Percentiles rank a stretch among this genome's conserved stretches.
phyloP scores from a whole-genome alignment of 2,113 vertebrate species.

The Pagrus major region DNA sequence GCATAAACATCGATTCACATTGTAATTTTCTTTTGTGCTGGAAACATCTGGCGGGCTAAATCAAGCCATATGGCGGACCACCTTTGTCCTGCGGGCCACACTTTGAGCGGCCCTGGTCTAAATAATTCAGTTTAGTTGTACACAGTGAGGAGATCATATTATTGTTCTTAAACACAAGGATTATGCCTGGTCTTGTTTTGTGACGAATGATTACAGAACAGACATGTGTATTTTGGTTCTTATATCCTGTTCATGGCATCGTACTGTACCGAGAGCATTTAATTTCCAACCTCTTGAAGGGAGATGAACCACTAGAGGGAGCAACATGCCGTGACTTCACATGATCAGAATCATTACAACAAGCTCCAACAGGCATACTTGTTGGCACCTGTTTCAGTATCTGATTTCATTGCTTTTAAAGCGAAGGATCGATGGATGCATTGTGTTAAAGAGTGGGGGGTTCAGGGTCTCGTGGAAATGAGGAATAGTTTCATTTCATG shows the following conservation, averaged over 20 bases:
- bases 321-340: neutral
- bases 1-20: no score
- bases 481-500: slow-evolving; percentile 25
- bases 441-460: neutral
- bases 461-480: neutral
- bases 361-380: neutral
- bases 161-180: neutral
- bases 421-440: neutral
- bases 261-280: neutral
- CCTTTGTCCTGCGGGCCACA: no score
- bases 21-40: no score
- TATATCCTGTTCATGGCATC: neutral
- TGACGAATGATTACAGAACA: neutral
- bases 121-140: neutral
- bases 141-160: neutral
- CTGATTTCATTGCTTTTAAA: neutral
- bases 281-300: neutral
- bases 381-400: neutral
- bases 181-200: neutral
- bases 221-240: neutral
- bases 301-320: slow-evolving; percentile 49
- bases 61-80: no score
- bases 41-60: no score
- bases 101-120: neutral
- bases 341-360: neutral